Evolutionary conservation across 2,888 invertebrate species (phyloP), one percentile per base, ranked within the genome.

Genomic region (Lepidocyrtoides sp.): DNA sequence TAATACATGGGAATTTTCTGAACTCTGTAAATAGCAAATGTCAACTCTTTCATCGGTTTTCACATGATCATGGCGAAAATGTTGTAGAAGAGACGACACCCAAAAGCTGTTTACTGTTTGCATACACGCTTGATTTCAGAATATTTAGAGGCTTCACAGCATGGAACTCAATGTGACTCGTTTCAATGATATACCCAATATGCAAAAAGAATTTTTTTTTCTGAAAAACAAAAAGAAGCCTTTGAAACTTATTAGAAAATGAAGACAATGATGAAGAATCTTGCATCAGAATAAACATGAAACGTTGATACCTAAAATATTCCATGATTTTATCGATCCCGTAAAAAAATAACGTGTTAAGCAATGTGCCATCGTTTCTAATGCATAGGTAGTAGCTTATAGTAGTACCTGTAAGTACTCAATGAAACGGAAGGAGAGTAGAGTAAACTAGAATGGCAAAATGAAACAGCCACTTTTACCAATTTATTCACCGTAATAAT

Each of bases 11-110:
- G 7, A 36, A 36, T n/a, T n/a, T n/a, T n/a, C n/a, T 36, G 57
- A n/a, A 23, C 51, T 51, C 3, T n/a, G 17, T 23, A 20, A n/a
- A 23, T n/a, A 2, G 10, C 57, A 8, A n/a, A 23, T 20, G 20
- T 57, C 20, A 57, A n/a, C 51, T 57, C 57, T 20, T 57, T 23
- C 57, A 57, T 57, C 57, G 23, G 23, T 57, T 57, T 57, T 57
- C 57, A 20, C 8, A 23, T 5, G 10, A 57, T 57, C 57, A n/a
- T 57, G 23, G 57, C 20, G 23, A 20, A 57, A 57, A 57, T 1
- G 7, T 54, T 17, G 17, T 4, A 54, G 7, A 54, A 0, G 57
- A 51, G 51, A 20, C 57, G 23, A 57, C 1, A 57, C 7, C 5
- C 57, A 23, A 20, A 23, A 57, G 20, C 5, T 23, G 20, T 20